Conservation (phyloP, 1,140 invertebrate genomes). For the Oedothorax gibbosus region DNA sequence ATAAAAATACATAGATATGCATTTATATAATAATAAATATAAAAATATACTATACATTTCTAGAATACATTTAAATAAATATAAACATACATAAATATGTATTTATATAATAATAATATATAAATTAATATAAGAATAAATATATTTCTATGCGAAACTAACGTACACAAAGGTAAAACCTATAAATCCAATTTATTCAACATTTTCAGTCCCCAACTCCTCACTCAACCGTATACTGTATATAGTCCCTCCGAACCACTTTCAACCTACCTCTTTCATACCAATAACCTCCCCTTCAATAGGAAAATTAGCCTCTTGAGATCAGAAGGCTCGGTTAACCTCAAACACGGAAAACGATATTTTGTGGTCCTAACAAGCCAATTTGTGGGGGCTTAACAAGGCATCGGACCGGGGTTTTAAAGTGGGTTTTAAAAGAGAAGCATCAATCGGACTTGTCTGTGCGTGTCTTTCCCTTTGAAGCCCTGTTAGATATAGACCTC, state of each 20-base stretch:
- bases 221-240: constrained; percentile 16
- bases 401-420: constrained; percentile 6
- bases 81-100: too few relatives aligned
- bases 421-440: constrained; percentile 36
- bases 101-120: too few relatives aligned
- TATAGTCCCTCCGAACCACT: constrained; percentile 26
- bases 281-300: constrained; percentile 40
- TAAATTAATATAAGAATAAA: too few relatives aligned
- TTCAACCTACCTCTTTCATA: constrained; percentile 53
- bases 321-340: constrained; percentile 53
- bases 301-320: constrained; percentile 57
- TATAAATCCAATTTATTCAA: not conserved
- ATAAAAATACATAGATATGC: too few relatives aligned
- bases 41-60: too few relatives aligned
- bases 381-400: constrained; percentile 27
- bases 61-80: too few relatives aligned
- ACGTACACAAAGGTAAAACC: not conserved
- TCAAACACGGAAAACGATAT: constrained; percentile 60
- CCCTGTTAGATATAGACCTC: constrained; percentile 1
- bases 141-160: not conserved
- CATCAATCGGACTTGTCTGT: constrained; percentile 47
- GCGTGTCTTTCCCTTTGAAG: constrained; percentile 39
- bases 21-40: too few relatives aligned
- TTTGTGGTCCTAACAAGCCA: constrained; percentile 53
- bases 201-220: not conserved